Evolutionary conservation across 2,113 vertebrate species (phyloP).

Genomic region (sheep (Ovis aries)): ARS-UI_Ramb_v3.0 NC_056074.1:10155001-10155500

Average conservation of each 20-base stretch:
- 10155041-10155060: slow-evolving; percentile 14
- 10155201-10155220: not conserved
- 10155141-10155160: not conserved
- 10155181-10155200: not conserved
- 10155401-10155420: not conserved
- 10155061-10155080: not conserved
- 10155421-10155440: not conserved
- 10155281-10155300: not conserved
- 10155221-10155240: not conserved
- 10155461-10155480: slow-evolving; percentile 19
- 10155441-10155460: not conserved
- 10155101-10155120: not conserved
- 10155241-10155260: not conserved
- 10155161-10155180: not conserved
- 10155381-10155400: slow-evolving; percentile 3
- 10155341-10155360: not conserved
- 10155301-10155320: slow-evolving; percentile 11
- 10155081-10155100: slow-evolving; percentile 31
- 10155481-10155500: not conserved
- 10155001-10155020: not conserved
- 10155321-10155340: not conserved
- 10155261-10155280: not conserved
- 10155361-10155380: not conserved
- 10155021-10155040: slow-evolving; percentile 12
- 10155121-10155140: not conserved